phyloP scores from a whole-genome alignment of 2,797 vertebrate genomes.

The Pogoniulus pusillus region DNA sequence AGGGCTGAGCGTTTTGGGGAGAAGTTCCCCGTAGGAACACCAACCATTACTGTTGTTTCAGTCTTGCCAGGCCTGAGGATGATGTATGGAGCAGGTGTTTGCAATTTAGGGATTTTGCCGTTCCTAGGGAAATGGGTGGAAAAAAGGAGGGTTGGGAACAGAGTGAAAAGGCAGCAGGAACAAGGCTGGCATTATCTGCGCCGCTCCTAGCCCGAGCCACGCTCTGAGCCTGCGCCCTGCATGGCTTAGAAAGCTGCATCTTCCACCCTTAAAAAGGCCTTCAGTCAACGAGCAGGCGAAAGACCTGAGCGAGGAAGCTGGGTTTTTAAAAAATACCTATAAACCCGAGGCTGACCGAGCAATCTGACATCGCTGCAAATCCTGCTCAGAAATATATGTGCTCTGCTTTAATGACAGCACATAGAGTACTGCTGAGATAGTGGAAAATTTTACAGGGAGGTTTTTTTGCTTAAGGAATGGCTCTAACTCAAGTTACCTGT shows the following conservation, averaged over 20 bases:
- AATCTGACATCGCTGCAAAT: conserved; percentile 63
- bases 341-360: conserved; percentile 49
- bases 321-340: neutral
- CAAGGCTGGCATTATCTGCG: conserved; percentile 63
- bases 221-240: conserved; percentile 20
- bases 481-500: conserved; percentile 81
- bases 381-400: conserved; percentile 63
- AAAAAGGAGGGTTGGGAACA: conserved; percentile 54
- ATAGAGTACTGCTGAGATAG: conserved; percentile 78
- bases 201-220: neutral
- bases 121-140: conserved; percentile 59
- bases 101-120: conserved; percentile 40
- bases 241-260: conserved; percentile 5
- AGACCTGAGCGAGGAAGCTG: conserved; percentile 53
- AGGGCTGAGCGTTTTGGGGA: neutral
- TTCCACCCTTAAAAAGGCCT: conserved; percentile 41
- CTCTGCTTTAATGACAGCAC: conserved; percentile 70
- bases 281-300: conserved; percentile 60
- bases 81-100: conserved; percentile 59
- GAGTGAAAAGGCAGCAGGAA: conserved; percentile 62
- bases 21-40: neutral
- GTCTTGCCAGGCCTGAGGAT: neutral
- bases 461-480: conserved; percentile 69
- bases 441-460: conserved; percentile 75
- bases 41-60: accelerated